Percentiles rank a stretch among this genome's conserved stretches.
These are phyloP conservation scores for Tyrannus savana DNA, from an alignment of 2,113 vertebrate genomes.

Conservation along the genomic window DNA sequence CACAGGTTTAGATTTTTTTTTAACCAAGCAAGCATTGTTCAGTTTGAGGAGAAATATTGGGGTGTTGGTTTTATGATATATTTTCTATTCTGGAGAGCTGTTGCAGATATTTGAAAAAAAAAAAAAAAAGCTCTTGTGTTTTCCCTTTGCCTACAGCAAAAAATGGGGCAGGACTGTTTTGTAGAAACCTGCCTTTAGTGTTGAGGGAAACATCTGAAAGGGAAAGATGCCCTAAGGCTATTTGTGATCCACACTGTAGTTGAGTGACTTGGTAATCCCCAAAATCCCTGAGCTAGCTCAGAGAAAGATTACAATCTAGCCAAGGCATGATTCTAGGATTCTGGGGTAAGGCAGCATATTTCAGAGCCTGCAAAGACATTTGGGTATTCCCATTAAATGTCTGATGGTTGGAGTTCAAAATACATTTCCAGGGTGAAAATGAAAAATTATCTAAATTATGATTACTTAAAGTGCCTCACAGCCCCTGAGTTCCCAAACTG, in stretches of 20 bases:
- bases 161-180: not conserved
- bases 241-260: not conserved
- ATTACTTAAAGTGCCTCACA: not conserved
- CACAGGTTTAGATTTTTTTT: not conserved
- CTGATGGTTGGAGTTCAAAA: not conserved
- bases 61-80: not conserved
- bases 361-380: not conserved
- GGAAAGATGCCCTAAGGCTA: not conserved
- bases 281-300: not conserved
- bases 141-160: not conserved
- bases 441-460: not conserved
- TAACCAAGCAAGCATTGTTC: not conserved
- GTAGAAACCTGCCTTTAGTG: not conserved
- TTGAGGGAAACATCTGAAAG: not conserved
- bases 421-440: not conserved
- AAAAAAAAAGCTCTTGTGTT: not conserved
- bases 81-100: not conserved
- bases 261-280: not conserved
- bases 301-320: not conserved
- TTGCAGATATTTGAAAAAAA: not conserved
- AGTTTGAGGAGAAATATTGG: not conserved
- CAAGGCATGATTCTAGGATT: not conserved
- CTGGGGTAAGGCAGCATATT: not conserved
- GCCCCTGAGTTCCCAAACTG: not conserved
- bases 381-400: not conserved